A percentile compares a stretch with the other conserved stretches of the same genome.
phyloP scores from a whole-genome alignment of 2,888 invertebrate species.

The Athalia cordata region DNA sequence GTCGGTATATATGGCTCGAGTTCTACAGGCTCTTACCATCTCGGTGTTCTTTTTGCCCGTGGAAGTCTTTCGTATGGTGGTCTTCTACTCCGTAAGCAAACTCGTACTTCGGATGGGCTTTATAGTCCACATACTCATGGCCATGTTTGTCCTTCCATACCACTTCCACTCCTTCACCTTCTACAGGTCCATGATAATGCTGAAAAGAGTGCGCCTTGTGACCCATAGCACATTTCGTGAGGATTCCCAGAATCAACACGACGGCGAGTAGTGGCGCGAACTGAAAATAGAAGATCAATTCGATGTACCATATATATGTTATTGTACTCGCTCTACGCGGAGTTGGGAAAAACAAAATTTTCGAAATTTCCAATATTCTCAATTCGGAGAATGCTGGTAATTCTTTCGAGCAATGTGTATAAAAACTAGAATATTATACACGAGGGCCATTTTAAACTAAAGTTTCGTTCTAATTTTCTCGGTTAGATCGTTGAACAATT shows the following conservation, averaged over 20 bases:
- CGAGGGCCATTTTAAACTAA: not conserved
- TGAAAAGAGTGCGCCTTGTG: constrained; percentile 55
- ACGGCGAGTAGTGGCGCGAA: constrained; percentile 23
- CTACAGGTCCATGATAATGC: constrained; percentile 51
- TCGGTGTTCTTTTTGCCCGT: constrained; percentile 49
- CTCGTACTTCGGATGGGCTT: constrained; percentile 55
- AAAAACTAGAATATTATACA: no score
- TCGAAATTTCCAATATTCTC: not conserved
- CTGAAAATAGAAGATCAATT: constrained; percentile 22
- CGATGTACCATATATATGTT: no score
- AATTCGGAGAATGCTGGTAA: no score
- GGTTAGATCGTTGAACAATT: constrained; percentile 29
- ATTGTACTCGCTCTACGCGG: no score
- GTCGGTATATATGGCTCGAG: not conserved
- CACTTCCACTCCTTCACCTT: constrained; percentile 50
- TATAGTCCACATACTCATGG: constrained; percentile 54
- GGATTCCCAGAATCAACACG: constrained; percentile 23
- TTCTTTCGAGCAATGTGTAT: not conserved
- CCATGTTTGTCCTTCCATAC: constrained; percentile 53
- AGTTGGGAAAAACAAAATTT: not conserved
- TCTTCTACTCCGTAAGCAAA: constrained; percentile 53
- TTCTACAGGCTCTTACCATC: constrained; percentile 32
- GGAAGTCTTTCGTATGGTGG: constrained; percentile 52
- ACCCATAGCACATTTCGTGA: constrained; percentile 27
- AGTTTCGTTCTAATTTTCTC: constrained; percentile 28